Base-by-base conservation (phyloP, 2,797 vertebrate genomes). In the Chelmon rostratus region DNA sequence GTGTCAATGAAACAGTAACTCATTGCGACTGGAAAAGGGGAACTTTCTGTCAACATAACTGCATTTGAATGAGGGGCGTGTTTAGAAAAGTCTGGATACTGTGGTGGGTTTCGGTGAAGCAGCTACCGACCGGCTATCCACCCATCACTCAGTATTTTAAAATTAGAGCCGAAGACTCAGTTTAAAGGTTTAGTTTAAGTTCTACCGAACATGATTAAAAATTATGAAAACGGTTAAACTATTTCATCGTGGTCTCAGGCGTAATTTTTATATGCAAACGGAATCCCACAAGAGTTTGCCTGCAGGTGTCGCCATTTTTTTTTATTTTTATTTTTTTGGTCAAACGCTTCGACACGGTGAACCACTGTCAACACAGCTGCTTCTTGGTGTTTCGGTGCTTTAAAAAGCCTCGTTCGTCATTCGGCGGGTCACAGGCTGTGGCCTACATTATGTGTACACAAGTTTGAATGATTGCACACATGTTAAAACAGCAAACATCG, bases 81-180 rank as follows among this genome's bases (percentile, higher is more conserved):
- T 52, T 58, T 57, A 44, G 78, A 87, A 84, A 57, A 25, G 46
- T 73, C 81, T 52, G 52, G 67, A 68, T 13, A 19, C 16, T n/a
- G 35, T 31, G 16, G 5, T 0, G 5, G 13, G 19, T 47, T 8
- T 18, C 8, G 8, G 18, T n/a, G 52, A 23, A 9, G 38, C n/a
- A n/a, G n/a, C n/a, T n/a, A n/a, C n/a, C n/a, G n/a, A n/a, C n/a
- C n/a, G n/a, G n/a, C n/a, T n/a, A 35, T 8, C 2, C 19, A 3
- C 5, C 1, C 8, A n/a, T 2, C 3, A 12, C 7, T 15, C 6
- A 12, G 10, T 6, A n/a, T n/a, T 5, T 63, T 18, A 37, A 46
- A 46, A 31, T 8, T 13, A 42, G n/a, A 62, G 15, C 8, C 15
- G 7, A 40, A 15, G 18, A 37, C 12, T 61, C 5, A 13, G 8